Base-by-base conservation (phyloP, 2,888 invertebrate genomes). In the Cotesia congregata region DNA sequence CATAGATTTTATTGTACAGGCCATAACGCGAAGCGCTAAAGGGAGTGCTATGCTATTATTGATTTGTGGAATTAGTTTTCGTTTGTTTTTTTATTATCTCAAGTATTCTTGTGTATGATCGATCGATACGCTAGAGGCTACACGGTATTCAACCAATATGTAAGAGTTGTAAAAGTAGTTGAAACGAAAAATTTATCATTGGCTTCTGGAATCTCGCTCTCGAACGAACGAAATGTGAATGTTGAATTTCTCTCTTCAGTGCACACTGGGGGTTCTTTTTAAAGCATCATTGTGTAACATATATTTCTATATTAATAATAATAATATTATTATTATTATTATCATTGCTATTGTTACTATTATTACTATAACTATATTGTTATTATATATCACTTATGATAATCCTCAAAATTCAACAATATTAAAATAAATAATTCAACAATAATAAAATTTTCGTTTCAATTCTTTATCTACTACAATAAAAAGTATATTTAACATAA, bases 241-340 rank as follows among this genome's bases (percentile, higher is more conserved):
- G 50, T 41, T 40, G 68, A 69, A 68, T 69, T 69, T 68, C 40
- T 38, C 60, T 59, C 30, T 39, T 41, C 30, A 73, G 50, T 64
- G 65, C 79, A 72, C 79, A 79, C 71, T 73, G 69, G 71, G 79
- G 75, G 79, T 75, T 76, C 65, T 74, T 76, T 74, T 74, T 70
- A 71, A 71, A 78, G 76, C 67, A 75, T 74, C 40, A 67, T 73
- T 78, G 78, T 77, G 79, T 84, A 83, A 84, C 83, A 83, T 82
- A 84, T 85, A 85, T 62, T n/a, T 6, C 7, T 62, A 62, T 84
- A 85, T 85, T 84, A 84, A 83, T 76, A 76, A 5, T 20, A 15
- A 15, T 62, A 62, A 15, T 17, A 15, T 17, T 17, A 62, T 62
- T 17, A 62, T 62, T 20, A 15, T 62, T 62, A 15, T 62, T 17